Conservation (phyloP, 1,140 invertebrate species). For the Parasteatoda tepidariorum region DNA sequence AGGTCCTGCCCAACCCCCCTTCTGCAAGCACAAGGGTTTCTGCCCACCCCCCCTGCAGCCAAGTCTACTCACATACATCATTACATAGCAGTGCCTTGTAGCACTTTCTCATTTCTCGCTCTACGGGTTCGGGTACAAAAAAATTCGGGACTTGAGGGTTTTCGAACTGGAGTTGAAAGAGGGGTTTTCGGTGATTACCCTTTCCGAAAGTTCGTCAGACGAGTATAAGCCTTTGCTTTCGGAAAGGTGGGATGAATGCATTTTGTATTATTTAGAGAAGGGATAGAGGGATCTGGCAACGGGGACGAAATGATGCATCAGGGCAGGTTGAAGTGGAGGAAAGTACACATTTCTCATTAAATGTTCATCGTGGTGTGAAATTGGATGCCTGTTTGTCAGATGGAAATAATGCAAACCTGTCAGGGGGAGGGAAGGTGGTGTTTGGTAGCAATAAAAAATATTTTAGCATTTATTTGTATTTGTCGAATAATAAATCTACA, state of each 20-base stretch:
- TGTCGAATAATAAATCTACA: too few relatives aligned
- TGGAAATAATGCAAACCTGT: neutral
- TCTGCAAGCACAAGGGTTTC: neutral
- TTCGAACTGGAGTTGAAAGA: neutral
- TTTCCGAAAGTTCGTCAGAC: neutral
- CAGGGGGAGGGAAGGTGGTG: neutral
- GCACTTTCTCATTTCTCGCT: slow-evolving; percentile 50
- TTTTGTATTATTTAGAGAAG: neutral
- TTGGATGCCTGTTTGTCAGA: neutral
- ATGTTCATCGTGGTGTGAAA: neutral
- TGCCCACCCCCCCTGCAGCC: neutral
- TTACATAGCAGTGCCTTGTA: neutral
- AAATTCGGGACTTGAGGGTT: neutral
- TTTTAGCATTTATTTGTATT: too few relatives aligned
- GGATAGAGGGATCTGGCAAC: neutral
- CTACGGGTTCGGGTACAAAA: slow-evolving; percentile 8
- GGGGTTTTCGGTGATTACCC: slow-evolving; percentile 25
- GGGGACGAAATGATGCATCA: slow-evolving; percentile 17
- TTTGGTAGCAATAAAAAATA: neutral
- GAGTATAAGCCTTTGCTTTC: neutral
- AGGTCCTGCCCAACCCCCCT: neutral
- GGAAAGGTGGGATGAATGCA: neutral
- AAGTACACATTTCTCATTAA: neutral
- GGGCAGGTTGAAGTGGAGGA: neutral
- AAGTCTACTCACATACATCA: neutral